Evolutionary conservation across 2,888 invertebrate species (phyloP), one percentile per base, ranked within the genome.

Genomic region (Stramonita haemastoma): DNA sequence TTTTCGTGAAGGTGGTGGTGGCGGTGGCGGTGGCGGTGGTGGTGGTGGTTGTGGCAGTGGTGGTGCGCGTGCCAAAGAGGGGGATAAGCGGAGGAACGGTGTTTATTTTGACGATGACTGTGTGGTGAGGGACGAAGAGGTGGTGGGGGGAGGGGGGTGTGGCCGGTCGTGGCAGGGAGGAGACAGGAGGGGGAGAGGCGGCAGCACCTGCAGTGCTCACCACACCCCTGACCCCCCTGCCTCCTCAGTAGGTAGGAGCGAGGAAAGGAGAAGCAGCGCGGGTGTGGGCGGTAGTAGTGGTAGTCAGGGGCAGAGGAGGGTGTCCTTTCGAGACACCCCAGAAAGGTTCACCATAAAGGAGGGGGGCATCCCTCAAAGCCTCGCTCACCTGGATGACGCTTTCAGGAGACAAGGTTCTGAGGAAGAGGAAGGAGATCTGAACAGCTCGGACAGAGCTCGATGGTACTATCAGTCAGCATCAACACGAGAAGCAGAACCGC

Each of bases 51-150:
- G 73, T 17, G n/a, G 77, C 15, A 32, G 86, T 17, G 87, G 32
- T 15, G 66, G 46, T 56, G 77, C 79, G 81, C 79, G 73, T 34
- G 87, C 46, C 34, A 34, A 57, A 22, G 29, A 32, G 4, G 56
- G n/a, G 73, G 29, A 19, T 19, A 81, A 26, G 34, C 70, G 84
- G 29, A 34, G 89, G n/a, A 89, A 89, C 56, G 70, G 89, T n/a
- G 85, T 89, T 6, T 89, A 70, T 73, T 89, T 89, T 66, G 89
- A 89, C 22, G 85, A 85, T 5, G 89, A 85, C 57, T 85, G 89
- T 56, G 70, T 89, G 56, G 34, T 70, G 26, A 32, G 26, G 29
- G 73, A 73, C 13, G 22, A 56, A 85, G 85, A 56, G 60, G 29
- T 29, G 29, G 57, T 17, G 22, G 56, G 56, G 83, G 46, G 46